These are phyloP conservation scores for Tenthredo amoena DNA, from an alignment of 2,888 invertebrate genomes.

Conservation along the genomic window DNA sequence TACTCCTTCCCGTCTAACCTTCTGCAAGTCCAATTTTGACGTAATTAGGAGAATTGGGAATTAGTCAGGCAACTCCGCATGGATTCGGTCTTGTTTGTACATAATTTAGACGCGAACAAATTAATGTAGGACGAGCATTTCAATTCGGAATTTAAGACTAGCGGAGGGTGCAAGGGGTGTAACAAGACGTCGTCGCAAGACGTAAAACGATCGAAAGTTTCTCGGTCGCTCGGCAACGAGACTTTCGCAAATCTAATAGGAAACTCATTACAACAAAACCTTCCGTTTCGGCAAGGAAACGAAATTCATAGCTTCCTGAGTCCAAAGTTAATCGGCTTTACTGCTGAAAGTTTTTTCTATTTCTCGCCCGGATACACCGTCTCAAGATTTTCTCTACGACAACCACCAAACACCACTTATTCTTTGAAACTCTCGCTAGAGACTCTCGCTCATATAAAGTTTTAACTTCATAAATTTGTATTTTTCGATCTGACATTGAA, in stretches of 20 bases:
- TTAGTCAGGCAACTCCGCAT: neutral
- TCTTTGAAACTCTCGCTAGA: neutral
- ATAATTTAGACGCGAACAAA: constrained; percentile 10
- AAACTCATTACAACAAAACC: constrained; percentile 75
- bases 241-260: constrained; percentile 75
- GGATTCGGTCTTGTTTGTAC: constrained; percentile 5
- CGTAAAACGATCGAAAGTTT: constrained; percentile 67
- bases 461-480: neutral
- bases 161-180: neutral
- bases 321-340: constrained; percentile 13
- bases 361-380: neutral
- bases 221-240: constrained; percentile 68
- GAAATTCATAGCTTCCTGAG: constrained; percentile 25
- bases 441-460: neutral
- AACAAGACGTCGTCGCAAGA: constrained; percentile 43
- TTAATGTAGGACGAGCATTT: neutral
- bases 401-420: neutral
- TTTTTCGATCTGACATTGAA: neutral
- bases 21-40: neutral
- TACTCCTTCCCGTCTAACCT: neutral
- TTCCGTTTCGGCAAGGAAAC: constrained; percentile 69
- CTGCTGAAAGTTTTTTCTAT: constrained; percentile 10
- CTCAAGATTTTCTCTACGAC: neutral
- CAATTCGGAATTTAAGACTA: neutral
- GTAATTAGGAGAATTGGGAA: constrained; percentile 10